Evolutionary conservation across 2,888 invertebrate species (phyloP).

Genomic region (Drosophila hawaiiensis): DNA sequence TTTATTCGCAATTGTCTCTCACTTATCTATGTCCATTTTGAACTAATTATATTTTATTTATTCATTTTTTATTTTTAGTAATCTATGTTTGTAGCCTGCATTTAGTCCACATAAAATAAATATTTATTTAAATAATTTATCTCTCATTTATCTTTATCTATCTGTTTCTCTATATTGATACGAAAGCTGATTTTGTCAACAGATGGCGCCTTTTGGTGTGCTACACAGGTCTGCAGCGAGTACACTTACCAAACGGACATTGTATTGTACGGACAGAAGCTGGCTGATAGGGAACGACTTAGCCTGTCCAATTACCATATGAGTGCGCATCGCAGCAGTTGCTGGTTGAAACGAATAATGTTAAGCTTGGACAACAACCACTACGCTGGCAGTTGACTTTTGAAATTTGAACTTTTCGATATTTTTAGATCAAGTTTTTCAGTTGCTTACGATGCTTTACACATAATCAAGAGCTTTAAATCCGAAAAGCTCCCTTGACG

Average conservation of each 20-base stretch:
- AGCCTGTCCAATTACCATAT: slow-evolving; percentile 2
- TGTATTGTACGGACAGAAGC: not conserved
- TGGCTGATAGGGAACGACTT: slow-evolving; percentile 2
- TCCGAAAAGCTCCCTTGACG: not conserved
- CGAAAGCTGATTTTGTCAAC: not conserved
- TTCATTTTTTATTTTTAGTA: not conserved
- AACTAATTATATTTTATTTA: not conserved
- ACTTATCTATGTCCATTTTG: not conserved
- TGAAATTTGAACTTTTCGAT: not conserved
- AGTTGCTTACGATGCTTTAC: not conserved
- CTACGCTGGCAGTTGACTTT: not conserved
- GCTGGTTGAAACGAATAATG: not conserved
- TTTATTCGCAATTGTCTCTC: not conserved
- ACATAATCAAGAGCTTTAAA: too few species aligned
- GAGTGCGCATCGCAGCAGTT: not conserved
- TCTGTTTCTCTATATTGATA: too few species aligned
- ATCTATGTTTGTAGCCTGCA: not conserved
- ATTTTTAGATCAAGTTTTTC: not conserved
- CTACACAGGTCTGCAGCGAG: not conserved
- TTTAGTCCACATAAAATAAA: not conserved
- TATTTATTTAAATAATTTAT: not conserved
- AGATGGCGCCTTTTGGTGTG: not conserved
- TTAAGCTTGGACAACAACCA: slow-evolving; percentile 6
- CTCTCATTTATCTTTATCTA: not conserved
- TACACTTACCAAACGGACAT: not conserved